Evolutionary conservation across 2,888 invertebrate species (phyloP).

Genomic region (Allophyes oxyacanthae): DNA sequence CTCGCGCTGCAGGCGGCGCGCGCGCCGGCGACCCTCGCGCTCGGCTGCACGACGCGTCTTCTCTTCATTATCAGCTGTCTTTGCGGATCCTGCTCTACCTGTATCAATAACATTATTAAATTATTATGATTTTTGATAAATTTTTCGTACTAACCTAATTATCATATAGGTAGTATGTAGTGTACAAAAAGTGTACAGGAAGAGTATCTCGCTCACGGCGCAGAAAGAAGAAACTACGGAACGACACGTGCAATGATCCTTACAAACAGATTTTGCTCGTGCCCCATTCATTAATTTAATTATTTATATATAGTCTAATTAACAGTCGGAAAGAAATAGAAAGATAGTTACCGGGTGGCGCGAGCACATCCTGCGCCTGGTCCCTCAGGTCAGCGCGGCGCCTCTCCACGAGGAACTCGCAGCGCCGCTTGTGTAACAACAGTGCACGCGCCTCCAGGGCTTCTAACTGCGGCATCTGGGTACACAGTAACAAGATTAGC

Average conservation of each 20-base stretch:
- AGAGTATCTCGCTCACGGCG: too few relatives aligned
- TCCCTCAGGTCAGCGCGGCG: constrained; percentile 97
- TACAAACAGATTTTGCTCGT: too few relatives aligned
- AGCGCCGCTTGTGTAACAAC: constrained; percentile 92
- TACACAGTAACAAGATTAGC: neutral
- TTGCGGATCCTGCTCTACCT: constrained; percentile 70
- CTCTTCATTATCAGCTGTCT: constrained; percentile 87
- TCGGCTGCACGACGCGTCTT: constrained; percentile 95
- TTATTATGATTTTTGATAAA: too few relatives aligned
- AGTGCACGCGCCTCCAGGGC: constrained; percentile 94
- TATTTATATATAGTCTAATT: too few relatives aligned
- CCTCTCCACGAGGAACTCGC: constrained; percentile 93
- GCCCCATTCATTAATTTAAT: too few relatives aligned
- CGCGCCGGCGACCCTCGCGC: constrained; percentile 96
- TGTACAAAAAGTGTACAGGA: too few relatives aligned
- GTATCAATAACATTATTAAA: neutral
- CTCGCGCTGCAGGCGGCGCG: constrained; percentile 94
- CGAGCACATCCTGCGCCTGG: constrained; percentile 97
- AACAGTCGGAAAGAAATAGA: too few relatives aligned
- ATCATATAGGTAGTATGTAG: too few relatives aligned
- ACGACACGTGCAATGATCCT: too few relatives aligned
- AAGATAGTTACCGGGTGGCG: constrained; percentile 63
- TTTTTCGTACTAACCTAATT: too few relatives aligned
- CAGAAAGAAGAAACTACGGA: too few relatives aligned
- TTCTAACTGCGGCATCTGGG: constrained; percentile 91